Base-by-base conservation (phyloP, 2,888 invertebrate species). In the Eustalomyia histrio region DNA sequence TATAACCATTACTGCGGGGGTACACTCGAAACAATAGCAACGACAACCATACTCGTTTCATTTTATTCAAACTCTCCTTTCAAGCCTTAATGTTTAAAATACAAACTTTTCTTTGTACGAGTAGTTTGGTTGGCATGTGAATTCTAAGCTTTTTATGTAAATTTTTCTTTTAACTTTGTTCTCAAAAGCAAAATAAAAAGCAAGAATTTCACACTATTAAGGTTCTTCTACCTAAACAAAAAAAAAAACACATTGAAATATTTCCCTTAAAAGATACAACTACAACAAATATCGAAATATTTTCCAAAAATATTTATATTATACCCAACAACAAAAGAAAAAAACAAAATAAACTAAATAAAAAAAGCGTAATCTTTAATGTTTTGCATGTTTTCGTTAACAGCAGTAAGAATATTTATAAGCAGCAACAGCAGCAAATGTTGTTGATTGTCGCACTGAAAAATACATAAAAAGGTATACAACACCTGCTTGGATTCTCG, bases 401-500 rank as follows among this genome's bases (percentile, higher is more conserved):
- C 63, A 72, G 12, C 53, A 53, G 39, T 21, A 71, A 47, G 63
- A 65, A 73, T 63, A 60, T 65, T 78, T 72, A 39, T 35, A 50
- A 65, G 68, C 52, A 58, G 52, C 43, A 63, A 86, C 86, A 29
- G 29, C 29, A 86, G 85, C 83, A 86, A 84, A 84, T 84, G 84
- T 84, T 87, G 86, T 84, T 75, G 58, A 61, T 63, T 14, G 58
- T n/a, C n/a, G 35, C 18, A 61, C 47, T 14, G 39, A 53, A 21
- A 35, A 21, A 58, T 57, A 79, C 39, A 50, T 43, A 55, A 61
- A 67, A 63, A 63, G 47, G 21, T 24, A 68, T 43, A 74, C 58
- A 71, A 85, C 89, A 88, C 88, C 89, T 88, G 89, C 84, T 87
- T 80, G 53, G 80, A 86, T 88, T 88, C 88, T 86, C 88, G 87